Evolutionary conservation across 1,140 invertebrate genomes (phyloP).

Genomic region (Proctacanthus coquilletti): DNA sequence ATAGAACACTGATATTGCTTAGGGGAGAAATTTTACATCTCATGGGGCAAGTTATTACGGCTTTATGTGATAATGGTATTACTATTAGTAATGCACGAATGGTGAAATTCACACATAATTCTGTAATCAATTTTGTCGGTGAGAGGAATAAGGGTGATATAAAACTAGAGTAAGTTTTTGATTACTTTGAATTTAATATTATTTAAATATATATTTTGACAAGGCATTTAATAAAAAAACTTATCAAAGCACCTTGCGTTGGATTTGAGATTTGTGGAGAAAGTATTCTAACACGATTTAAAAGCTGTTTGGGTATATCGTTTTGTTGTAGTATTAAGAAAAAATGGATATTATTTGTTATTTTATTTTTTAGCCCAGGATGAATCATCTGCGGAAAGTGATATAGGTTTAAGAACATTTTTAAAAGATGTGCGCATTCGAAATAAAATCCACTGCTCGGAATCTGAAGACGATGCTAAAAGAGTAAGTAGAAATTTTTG

Average conservation of each 20-base stretch:
- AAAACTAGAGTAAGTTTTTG: constrained; percentile 42
- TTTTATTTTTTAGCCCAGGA: no score
- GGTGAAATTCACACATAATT: constrained; percentile 36
- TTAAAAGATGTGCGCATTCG: constrained; percentile 56
- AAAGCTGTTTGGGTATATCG: constrained; percentile 32
- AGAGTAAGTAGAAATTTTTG: constrained; percentile 28
- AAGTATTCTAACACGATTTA: constrained; percentile 41
- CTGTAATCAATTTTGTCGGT: constrained; percentile 38
- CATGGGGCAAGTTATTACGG: constrained; percentile 56
- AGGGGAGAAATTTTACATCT: constrained; percentile 53
- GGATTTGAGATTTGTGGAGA: constrained; percentile 60
- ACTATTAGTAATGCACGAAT: constrained; percentile 58
- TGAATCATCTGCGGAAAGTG: no score
- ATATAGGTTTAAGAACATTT: constrained; percentile 34
- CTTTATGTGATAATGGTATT: constrained; percentile 47
- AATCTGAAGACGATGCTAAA: constrained; percentile 36
- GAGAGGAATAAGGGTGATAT: constrained; percentile 37
- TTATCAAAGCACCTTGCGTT: constrained; percentile 53
- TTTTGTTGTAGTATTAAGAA: no score
- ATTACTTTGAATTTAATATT: neutral
- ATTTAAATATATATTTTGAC: constrained; percentile 5
- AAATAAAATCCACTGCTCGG: constrained; percentile 58
- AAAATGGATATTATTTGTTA: no score
- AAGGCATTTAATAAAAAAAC: constrained; percentile 40
- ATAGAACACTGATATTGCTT: constrained; percentile 58